These are phyloP conservation scores for Euplagia quadripunctaria DNA, from an alignment of 2,888 invertebrate genomes.

Conservation along the genomic window DNA sequence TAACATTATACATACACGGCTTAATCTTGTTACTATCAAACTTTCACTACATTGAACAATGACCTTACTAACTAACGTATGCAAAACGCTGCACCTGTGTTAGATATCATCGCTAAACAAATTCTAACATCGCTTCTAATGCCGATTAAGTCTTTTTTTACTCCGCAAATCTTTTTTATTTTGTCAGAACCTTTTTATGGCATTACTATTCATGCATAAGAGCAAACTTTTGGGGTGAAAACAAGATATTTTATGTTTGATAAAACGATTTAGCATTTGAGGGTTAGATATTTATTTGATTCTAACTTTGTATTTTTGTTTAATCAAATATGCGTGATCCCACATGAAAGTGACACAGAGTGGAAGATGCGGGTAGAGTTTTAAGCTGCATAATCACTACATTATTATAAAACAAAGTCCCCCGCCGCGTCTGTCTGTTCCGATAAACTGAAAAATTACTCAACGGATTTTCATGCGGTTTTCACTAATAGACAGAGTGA, in stretches of 20 bases:
- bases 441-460: too few relatives aligned
- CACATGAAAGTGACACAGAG: not conserved
- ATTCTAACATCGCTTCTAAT: conserved; percentile 62
- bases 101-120: conserved; percentile 51
- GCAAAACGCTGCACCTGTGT: conserved; percentile 65
- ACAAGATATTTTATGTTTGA: conserved; percentile 34
- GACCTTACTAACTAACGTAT: conserved; percentile 37
- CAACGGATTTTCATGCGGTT: too few relatives aligned
- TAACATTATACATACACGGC: not conserved
- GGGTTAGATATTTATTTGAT: conserved; percentile 20
- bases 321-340: not conserved
- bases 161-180: conserved; percentile 20
- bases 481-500: too few relatives aligned
- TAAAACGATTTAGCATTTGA: conserved; percentile 38
- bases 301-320: not conserved
- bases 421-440: too few relatives aligned
- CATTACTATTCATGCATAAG: conserved; percentile 30
- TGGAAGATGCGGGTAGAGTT: too few relatives aligned
- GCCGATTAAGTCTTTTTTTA: conserved; percentile 45
- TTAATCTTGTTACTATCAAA: not conserved
- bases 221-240: conserved; percentile 46
- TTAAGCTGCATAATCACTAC: too few relatives aligned
- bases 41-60: conserved; percentile 10
- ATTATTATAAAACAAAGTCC: too few relatives aligned
- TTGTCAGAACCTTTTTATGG: conserved; percentile 7